Conservation (phyloP, 2,888 invertebrate species). For the Tipula unca region DNA sequence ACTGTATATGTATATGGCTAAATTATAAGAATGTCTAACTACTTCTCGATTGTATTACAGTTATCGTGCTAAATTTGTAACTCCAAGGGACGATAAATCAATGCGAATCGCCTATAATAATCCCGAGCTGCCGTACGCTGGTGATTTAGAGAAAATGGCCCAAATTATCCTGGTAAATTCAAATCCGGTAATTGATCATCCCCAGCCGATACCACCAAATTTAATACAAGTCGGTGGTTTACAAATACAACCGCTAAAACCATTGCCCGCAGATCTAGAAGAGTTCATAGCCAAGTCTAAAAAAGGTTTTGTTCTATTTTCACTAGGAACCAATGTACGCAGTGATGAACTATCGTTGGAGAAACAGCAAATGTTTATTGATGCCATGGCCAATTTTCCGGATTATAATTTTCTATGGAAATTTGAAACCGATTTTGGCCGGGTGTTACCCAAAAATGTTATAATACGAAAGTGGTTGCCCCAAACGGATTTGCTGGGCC, state of each 20-base stretch:
- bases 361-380: conserved; percentile 28
- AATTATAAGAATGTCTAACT: neutral
- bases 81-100: conserved; percentile 27
- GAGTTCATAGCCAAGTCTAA: conserved; percentile 31
- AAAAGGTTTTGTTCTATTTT: conserved; percentile 35
- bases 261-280: conserved; percentile 27
- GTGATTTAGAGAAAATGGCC: conserved; percentile 28
- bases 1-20: no score
- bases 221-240: conserved; percentile 38
- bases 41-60: neutral
- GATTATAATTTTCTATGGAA: conserved; percentile 41
- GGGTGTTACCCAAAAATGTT: conserved; percentile 40
- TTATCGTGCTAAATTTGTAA: conserved; percentile 26
- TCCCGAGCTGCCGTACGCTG: conserved; percentile 25
- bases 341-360: conserved; percentile 25
- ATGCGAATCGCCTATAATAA: conserved; percentile 27
- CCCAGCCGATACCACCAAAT: conserved; percentile 35
- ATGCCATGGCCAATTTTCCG: conserved; percentile 31
- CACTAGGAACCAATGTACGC: conserved; percentile 35
- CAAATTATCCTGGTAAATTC: conserved; percentile 35
- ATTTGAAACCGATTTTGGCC: conserved; percentile 29
- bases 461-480: conserved; percentile 44
- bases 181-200: conserved; percentile 33
- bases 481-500: conserved; percentile 42
- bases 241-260: conserved; percentile 32